Evolutionary conservation across 2,888 invertebrate genomes (phyloP).

Genomic region (Lampropteryx suffumata): DNA sequence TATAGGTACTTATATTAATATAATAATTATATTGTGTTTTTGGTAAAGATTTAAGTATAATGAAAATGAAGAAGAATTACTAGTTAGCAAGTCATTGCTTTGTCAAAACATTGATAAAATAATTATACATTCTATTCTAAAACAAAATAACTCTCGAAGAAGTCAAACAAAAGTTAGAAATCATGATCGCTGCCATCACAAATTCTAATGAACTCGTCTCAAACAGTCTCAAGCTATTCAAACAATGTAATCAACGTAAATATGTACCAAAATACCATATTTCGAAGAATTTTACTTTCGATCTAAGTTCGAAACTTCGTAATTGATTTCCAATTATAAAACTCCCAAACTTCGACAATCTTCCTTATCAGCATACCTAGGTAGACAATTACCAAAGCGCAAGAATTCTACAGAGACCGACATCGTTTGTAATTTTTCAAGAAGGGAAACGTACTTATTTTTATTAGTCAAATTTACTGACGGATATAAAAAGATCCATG

Average conservation of each 20-base stretch:
- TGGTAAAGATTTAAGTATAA: no score
- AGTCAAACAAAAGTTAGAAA: not conserved
- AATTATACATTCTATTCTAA: not conserved
- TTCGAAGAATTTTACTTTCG: slow-evolving; percentile 6
- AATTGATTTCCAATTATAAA: slow-evolving; percentile 8
- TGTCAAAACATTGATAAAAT: no score
- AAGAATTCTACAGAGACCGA: no score
- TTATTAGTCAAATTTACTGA: no score
- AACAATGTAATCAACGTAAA: slow-evolving; percentile 8
- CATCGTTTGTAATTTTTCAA: no score
- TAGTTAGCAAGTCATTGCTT: no score
- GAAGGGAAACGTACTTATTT: no score
- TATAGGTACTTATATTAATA: no score
- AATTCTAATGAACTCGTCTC: slow-evolving; percentile 3
- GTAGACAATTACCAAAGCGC: no score
- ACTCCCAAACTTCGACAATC: not conserved
- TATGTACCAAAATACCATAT: slow-evolving; percentile 2
- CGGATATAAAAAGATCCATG: no score
- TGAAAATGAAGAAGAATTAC: no score
- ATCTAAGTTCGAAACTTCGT: slow-evolving; percentile 1
- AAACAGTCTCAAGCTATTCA: not conserved
- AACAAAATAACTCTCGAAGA: not conserved
- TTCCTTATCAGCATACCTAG: not conserved
- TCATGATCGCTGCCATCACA: not conserved
- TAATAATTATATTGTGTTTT: no score